Evolutionary conservation across 2,888 invertebrate genomes (phyloP).

Genomic region (Ariolimax columbianus): DNA sequence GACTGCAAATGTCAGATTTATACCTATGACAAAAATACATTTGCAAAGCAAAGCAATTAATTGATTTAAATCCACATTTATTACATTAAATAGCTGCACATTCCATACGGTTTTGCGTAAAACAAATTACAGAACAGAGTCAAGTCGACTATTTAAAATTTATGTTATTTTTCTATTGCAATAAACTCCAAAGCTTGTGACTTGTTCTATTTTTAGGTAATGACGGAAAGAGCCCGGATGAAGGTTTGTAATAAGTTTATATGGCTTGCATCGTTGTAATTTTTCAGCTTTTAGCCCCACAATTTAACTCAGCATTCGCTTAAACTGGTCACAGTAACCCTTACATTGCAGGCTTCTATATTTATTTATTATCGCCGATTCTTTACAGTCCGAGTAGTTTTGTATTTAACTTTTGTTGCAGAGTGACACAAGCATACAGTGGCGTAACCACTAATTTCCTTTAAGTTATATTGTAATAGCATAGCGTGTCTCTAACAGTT

Average conservation of each 20-base stretch:
- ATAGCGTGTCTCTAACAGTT: too few relatives aligned
- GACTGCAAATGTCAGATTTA: too few relatives aligned
- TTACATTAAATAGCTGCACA: neutral
- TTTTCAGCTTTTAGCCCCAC: too few relatives aligned
- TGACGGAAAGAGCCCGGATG: conserved; percentile 39
- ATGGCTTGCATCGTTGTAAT: neutral
- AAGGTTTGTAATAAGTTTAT: conserved; percentile 44
- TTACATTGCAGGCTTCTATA: conserved; percentile 15
- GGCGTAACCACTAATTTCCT: too few relatives aligned
- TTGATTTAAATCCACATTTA: neutral
- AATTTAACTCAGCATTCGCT: neutral
- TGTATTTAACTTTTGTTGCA: too few relatives aligned
- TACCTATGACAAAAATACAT: too few relatives aligned
- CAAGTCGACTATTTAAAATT: neutral
- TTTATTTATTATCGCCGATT: too few relatives aligned
- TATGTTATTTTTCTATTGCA: neutral
- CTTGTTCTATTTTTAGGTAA: conserved; percentile 50
- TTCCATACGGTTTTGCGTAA: too few relatives aligned
- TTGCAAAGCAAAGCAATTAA: too few relatives aligned
- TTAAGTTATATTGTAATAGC: too few relatives aligned
- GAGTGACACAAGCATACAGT: too few relatives aligned
- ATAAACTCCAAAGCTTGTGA: conserved; percentile 9
- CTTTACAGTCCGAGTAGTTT: too few relatives aligned
- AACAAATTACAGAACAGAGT: neutral
- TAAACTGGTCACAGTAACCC: conserved; percentile 36